Conservation (phyloP, 2,888 invertebrate species). For the Scaptodrosophila latifasciaeformis region DNA sequence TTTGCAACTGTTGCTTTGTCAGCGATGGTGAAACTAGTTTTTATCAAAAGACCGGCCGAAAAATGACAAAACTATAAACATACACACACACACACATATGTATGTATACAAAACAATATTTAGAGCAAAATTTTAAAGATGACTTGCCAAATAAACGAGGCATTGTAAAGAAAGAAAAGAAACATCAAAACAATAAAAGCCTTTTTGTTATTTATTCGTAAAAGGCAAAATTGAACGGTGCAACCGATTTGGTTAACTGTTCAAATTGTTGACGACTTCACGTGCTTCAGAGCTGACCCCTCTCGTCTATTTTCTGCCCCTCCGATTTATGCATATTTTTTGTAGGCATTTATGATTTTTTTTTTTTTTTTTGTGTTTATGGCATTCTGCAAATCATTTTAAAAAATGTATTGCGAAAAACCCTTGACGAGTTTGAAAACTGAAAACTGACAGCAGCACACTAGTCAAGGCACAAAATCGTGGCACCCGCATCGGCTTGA, state of each 20-base stretch:
- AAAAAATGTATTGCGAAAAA: slow-evolving; percentile 49
- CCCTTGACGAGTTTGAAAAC: slow-evolving; percentile 47
- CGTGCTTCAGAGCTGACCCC: not conserved
- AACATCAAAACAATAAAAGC: slow-evolving; percentile 9
- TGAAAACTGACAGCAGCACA: slow-evolving; percentile 24
- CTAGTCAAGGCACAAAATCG: slow-evolving; percentile 16
- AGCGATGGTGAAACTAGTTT: slow-evolving; percentile 41
- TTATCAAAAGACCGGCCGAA: slow-evolving; percentile 18
- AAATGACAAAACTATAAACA: slow-evolving; percentile 21
- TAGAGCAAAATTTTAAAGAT: slow-evolving; percentile 42
- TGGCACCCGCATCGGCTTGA: not conserved
- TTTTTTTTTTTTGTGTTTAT: slow-evolving; percentile 23
- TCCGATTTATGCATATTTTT: not conserved
- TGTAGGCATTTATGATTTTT: slow-evolving; percentile 9
- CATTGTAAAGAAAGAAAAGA: slow-evolving; percentile 27
- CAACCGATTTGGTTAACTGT: slow-evolving; percentile 45
- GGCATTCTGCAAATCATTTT: slow-evolving; percentile 64
- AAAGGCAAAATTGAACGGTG: slow-evolving; percentile 33
- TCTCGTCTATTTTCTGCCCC: slow-evolving; percentile 7
- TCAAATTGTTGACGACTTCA: slow-evolving; percentile 10
- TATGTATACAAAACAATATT: slow-evolving; percentile 35
- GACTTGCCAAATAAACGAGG: slow-evolving; percentile 54
- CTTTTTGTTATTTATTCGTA: not conserved
- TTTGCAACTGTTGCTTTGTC: slow-evolving; percentile 33
- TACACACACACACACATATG: slow-evolving; percentile 30